Percentiles rank a stretch among this genome's conserved stretches.
phyloP scores from a whole-genome alignment of 2,888 invertebrate genomes.

The Tetanocera ferruginea region DNA sequence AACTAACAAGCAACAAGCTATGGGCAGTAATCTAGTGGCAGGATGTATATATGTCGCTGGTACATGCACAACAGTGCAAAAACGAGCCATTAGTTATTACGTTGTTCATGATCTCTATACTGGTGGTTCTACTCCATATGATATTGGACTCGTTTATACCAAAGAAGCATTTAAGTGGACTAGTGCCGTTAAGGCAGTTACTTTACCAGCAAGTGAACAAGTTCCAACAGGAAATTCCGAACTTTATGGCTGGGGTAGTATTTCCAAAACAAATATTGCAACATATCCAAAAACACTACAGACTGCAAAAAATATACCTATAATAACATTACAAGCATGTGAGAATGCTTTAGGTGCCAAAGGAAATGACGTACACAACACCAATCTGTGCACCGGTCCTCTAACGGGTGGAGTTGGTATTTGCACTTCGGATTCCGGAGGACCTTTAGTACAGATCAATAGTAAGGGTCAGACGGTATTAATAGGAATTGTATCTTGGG shows the following conservation, averaged over 20 bases:
- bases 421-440: constrained; percentile 66
- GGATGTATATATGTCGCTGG: constrained; percentile 61
- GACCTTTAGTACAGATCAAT: constrained; percentile 58
- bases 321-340: constrained; percentile 56
- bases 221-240: constrained; percentile 57
- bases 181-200: constrained; percentile 57
- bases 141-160: constrained; percentile 64
- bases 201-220: constrained; percentile 53
- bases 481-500: constrained; percentile 72
- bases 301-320: constrained; percentile 59
- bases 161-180: constrained; percentile 59
- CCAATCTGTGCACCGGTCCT: constrained; percentile 65
- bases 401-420: constrained; percentile 61
- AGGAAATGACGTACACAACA: constrained; percentile 56
- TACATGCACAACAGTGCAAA: constrained; percentile 58
- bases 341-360: constrained; percentile 57
- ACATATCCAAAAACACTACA: constrained; percentile 55
- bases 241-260: constrained; percentile 67
- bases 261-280: constrained; percentile 57
- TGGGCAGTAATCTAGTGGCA: constrained; percentile 59
- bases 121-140: constrained; percentile 64
- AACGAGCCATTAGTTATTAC: constrained; percentile 56
- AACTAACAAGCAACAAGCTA: constrained; percentile 53
- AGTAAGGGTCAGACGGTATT: constrained; percentile 50
- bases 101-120: constrained; percentile 60